These are phyloP conservation scores for Apistogramma diplotaenia DNA, from an alignment of 2,113 vertebrate species.

Conservation along the genomic window DNA sequence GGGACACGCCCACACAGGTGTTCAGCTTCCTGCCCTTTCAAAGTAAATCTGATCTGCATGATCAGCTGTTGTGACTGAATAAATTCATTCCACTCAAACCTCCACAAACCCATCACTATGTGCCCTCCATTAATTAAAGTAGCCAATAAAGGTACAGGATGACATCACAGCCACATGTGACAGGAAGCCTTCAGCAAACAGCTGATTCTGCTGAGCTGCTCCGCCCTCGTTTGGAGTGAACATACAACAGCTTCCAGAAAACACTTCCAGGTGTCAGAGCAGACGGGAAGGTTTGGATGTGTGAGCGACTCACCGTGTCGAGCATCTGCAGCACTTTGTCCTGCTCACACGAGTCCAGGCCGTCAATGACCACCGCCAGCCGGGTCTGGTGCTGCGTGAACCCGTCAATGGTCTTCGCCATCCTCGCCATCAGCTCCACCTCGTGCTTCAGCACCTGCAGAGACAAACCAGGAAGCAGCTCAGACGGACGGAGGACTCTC, in stretches of 20 bases:
- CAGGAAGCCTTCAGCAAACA: too few species aligned
- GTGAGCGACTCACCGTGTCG: slow-evolving; percentile 82
- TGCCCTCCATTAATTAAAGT: too few species aligned
- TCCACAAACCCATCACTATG: neutral
- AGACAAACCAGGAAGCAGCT: neutral
- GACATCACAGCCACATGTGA: too few species aligned
- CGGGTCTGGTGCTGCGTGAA: slow-evolving; percentile 98
- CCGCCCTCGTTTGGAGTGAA: too few species aligned
- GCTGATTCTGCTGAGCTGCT: too few species aligned
- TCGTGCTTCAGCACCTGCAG: slow-evolving; percentile 92
- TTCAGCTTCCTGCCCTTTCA: neutral
- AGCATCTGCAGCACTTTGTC: slow-evolving; percentile 98
- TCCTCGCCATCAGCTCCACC: slow-evolving; percentile 95
- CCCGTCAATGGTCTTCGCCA: slow-evolving; percentile 95
- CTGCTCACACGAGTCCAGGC: slow-evolving; percentile 96
- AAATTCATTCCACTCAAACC: neutral
- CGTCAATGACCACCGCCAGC: slow-evolving; percentile 94
- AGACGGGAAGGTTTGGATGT: too few species aligned
- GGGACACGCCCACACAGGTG: neutral
- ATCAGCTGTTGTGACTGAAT: neutral
- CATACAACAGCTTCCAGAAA: too few species aligned
- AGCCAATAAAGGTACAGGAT: too few species aligned
- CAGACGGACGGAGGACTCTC: neutral
- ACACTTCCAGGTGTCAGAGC: too few species aligned
- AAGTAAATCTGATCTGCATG: neutral